A percentile compares a stretch with the other conserved stretches of the same genome.
These are phyloP conservation scores for Petroica traversi DNA, from an alignment of 2,113 vertebrate genomes.

Conservation along the genomic window DNA sequence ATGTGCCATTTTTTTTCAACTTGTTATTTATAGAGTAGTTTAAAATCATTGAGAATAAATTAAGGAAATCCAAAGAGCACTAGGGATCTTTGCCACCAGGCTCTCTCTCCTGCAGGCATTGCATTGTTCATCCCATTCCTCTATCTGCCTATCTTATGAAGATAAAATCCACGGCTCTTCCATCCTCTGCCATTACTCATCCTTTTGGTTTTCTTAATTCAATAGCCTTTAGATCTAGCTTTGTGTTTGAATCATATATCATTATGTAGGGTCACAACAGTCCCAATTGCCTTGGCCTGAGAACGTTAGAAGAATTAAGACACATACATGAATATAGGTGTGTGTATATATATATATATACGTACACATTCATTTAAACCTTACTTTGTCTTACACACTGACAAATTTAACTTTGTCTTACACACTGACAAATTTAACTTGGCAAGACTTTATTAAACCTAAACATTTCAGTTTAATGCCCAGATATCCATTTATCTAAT, in stretches of 20 bases:
- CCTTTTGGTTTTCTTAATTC: neutral
- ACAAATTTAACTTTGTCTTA: neutral
- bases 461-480: neutral
- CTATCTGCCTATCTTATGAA: neutral
- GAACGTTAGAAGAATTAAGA: neutral
- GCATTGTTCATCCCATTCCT: neutral
- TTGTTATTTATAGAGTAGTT: neutral
- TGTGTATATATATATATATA: no score
- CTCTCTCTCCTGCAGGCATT: neutral
- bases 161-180: neutral
- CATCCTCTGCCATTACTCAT: neutral
- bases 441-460: neutral
- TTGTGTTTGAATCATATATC: neutral
- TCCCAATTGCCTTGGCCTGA: fast-evolving
- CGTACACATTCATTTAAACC: neutral
- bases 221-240: neutral
- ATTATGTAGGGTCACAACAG: neutral
- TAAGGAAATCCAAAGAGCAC: neutral
- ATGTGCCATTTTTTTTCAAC: neutral
- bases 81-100: neutral
- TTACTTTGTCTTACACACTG: neutral
- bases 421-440: neutral
- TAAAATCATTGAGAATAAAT: neutral
- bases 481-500: neutral
- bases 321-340: neutral